phyloP scores from a whole-genome alignment of 1,140 invertebrate genomes.

The Chionoecetes opilio region DNA sequence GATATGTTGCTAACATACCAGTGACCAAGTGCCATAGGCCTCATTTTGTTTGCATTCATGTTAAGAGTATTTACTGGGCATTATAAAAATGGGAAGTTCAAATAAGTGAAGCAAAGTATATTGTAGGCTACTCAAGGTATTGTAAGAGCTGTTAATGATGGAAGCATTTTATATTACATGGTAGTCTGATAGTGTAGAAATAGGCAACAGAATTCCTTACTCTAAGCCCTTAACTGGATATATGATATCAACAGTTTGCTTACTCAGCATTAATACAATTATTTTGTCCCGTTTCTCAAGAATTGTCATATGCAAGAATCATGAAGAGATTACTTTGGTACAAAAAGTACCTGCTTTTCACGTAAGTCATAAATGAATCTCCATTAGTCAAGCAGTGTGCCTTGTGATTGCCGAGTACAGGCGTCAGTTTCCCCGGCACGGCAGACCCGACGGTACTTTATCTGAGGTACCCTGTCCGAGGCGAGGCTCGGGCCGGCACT shows the following conservation, averaged over 20 bases:
- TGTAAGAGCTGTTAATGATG: constrained; percentile 9
- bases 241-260: constrained; percentile 28
- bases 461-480: neutral
- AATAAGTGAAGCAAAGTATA: neutral
- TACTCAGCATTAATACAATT: neutral
- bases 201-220: neutral
- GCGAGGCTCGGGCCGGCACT: neutral
- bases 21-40: constrained; percentile 2
- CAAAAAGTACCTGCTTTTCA: neutral
- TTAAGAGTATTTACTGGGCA: constrained; percentile 10
- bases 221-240: constrained; percentile 1
- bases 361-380: neutral
- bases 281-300: neutral
- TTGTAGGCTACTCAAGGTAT: neutral
- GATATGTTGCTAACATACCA: constrained; percentile 6
- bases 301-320: neutral
- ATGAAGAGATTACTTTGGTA: neutral
- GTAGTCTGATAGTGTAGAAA: neutral
- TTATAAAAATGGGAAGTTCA: neutral
- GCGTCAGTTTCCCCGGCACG: neutral
- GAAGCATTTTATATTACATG: constrained; percentile 18
- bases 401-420: neutral
- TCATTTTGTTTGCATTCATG: constrained; percentile 5
- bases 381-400: constrained; percentile 9
- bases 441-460: neutral